Base-by-base conservation (phyloP, 2,888 invertebrate genomes). In the Meiosimyza decipiens region DNA sequence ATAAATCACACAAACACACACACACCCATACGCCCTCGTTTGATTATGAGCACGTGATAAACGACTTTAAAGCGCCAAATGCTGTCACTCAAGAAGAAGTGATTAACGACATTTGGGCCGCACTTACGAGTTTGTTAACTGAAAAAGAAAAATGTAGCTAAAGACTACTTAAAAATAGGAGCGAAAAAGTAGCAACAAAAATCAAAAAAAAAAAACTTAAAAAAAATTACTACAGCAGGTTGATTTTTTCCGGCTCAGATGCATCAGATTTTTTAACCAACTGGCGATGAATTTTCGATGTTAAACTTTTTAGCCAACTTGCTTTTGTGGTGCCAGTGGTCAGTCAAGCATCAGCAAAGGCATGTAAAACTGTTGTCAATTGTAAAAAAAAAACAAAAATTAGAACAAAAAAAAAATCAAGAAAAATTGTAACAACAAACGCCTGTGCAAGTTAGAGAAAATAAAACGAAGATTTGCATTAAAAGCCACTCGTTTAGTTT, bases 391-490 rank as follows among this genome's bases (percentile, higher is more conserved):
- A n/a, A 22, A 28, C 4, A 4, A 11, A 6, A 33, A 13, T 16
- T 4, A 65, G 12, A 11, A n/a, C n/a, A 11, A 15, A 65, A 15
- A 28, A 49, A 65, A 52, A 28, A 52, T 11, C 7, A 18, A 55
- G 12, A 47, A 9, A 12, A 65, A 49, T 28, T 40, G 40, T 40
- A 40, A 2, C 40, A 40, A 40, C 13, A 47, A 57, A 64, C 9
- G 9, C 40, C 9, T 40, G 40, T 7, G 9, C 9, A 40, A 40
- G 40, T 9, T 50, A 50, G 64, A 16, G 51, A 67, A 67, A 67
- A 22, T 22, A 12, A 55, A 13, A 69, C 16, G 28, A 59, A 51
- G 57, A 68, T 69, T 52, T 50, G 52, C 69, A 69, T 69, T 69
- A 50, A 69, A 40, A 62, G 60, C 16, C 69, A 51, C 52, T 69